These are phyloP conservation scores for Micropterix aruncella DNA, from an alignment of 2,888 invertebrate genomes.

Conservation along the genomic window DNA sequence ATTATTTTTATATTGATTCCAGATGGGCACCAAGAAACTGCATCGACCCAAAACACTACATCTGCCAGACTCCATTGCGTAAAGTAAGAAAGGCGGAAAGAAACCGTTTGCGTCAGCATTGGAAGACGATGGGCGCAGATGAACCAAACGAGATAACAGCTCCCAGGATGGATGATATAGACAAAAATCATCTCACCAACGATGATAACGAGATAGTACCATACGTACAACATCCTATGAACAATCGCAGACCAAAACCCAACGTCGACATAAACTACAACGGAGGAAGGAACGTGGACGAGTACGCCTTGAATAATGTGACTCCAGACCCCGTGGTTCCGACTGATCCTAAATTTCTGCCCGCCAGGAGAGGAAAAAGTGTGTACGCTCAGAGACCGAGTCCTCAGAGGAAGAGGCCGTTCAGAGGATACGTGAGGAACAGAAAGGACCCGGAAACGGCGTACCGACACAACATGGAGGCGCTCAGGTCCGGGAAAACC, in stretches of 20 bases:
- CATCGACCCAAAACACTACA: slow-evolving; percentile 46
- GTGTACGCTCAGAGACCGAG: slow-evolving; percentile 5
- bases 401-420: not conserved
- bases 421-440: slow-evolving; percentile 29
- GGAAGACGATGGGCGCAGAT: slow-evolving; percentile 29
- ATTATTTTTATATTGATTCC: slow-evolving; percentile 15
- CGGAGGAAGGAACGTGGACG: not conserved
- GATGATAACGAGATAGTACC: slow-evolving; percentile 28
- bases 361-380: not conserved
- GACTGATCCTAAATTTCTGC: slow-evolving; percentile 3
- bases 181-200: slow-evolving; percentile 22
- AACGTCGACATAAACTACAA: slow-evolving; percentile 2
- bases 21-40: slow-evolving; percentile 57
- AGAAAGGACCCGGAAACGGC: slow-evolving; percentile 33
- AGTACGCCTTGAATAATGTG: not conserved
- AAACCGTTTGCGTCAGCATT: slow-evolving; percentile 30
- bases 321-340: not conserved
- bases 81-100: slow-evolving; percentile 33
- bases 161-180: slow-evolving; percentile 24
- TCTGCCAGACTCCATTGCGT: slow-evolving; percentile 52
- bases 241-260: slow-evolving; percentile 3
- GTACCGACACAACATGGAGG: slow-evolving; percentile 26
- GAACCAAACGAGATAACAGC: slow-evolving; percentile 39
- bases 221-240: not conserved
- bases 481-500: slow-evolving; percentile 29